Evolutionary conservation across 1,140 invertebrate genomes (phyloP).

Genomic region (Parapsyche elsis): DNA sequence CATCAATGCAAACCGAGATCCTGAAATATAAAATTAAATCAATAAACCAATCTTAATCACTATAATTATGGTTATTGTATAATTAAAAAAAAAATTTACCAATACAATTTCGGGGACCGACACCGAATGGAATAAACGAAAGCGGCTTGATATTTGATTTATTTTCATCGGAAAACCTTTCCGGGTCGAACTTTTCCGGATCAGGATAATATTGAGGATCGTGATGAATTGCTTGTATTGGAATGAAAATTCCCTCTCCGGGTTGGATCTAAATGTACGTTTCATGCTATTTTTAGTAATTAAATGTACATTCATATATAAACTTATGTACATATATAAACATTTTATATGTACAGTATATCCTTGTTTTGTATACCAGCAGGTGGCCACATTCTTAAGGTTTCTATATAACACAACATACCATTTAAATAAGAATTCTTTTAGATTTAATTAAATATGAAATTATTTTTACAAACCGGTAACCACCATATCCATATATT

Average conservation of each 20-base stretch:
- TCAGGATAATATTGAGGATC: conserved; percentile 68
- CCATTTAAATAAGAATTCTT: too few relatives aligned
- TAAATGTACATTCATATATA: too few relatives aligned
- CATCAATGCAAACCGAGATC: conserved; percentile 61
- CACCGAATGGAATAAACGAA: conserved; percentile 59
- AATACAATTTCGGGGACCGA: conserved; percentile 65
- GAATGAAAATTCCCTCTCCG: conserved; percentile 54
- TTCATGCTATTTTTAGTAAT: too few relatives aligned
- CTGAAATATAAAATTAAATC: conserved; percentile 61
- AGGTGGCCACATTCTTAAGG: too few relatives aligned
- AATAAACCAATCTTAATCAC: background rate
- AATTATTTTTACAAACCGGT: too few relatives aligned
- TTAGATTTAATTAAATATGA: too few relatives aligned
- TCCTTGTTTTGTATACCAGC: too few relatives aligned
- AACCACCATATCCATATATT: conserved; percentile 56
- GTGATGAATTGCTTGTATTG: conserved; percentile 58
- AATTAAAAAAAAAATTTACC: conserved; percentile 57
- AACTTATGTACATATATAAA: too few relatives aligned
- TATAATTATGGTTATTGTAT: background rate
- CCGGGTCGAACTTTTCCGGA: conserved; percentile 67
- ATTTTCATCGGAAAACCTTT: conserved; percentile 58
- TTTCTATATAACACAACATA: too few relatives aligned
- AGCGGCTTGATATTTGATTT: conserved; percentile 53
- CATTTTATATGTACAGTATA: too few relatives aligned
- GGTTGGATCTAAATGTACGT: conserved; percentile 51